phyloP scores from a whole-genome alignment of 2,888 invertebrate species.

The Lasiommata megera region DNA sequence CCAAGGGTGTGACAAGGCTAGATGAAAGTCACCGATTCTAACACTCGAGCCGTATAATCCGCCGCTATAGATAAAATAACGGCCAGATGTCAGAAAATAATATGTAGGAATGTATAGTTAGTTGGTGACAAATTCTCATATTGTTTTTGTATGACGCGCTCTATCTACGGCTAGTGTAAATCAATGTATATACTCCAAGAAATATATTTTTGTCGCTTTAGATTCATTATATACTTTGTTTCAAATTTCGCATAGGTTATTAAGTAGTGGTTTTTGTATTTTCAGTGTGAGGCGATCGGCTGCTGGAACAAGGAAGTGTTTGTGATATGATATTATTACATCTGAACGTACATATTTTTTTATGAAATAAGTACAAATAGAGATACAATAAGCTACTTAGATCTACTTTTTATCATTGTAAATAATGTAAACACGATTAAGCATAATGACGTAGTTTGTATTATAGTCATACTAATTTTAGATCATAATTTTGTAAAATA shows the following conservation, averaged over 20 bases:
- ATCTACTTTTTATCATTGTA: constrained; percentile 50
- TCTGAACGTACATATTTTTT: constrained; percentile 76
- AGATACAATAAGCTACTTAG: constrained; percentile 50
- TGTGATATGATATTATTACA: constrained; percentile 60
- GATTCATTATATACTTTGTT: too few relatives aligned
- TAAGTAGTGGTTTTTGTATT: constrained; percentile 42
- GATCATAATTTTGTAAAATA: constrained; percentile 23
- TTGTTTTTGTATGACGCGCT: too few relatives aligned
- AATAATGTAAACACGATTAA: constrained; percentile 61
- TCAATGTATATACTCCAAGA: too few relatives aligned
- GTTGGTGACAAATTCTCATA: too few relatives aligned
- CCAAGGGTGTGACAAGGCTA: too few relatives aligned
- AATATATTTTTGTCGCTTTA: too few relatives aligned
- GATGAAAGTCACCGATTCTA: too few relatives aligned
- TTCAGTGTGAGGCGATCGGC: constrained; percentile 73
- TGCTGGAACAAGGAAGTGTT: constrained; percentile 58
- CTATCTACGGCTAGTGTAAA: too few relatives aligned
- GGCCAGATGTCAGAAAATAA: too few relatives aligned
- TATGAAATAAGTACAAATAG: constrained; percentile 78
- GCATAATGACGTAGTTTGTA: constrained; percentile 36
- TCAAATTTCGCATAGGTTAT: neutral
- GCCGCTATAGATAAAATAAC: too few relatives aligned
- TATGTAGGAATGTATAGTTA: too few relatives aligned
- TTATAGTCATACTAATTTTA: constrained; percentile 40
- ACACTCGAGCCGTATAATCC: too few relatives aligned